Evolutionary conservation across 2,113 vertebrate genomes (phyloP).

Genomic region (Mobula birostris): DNA sequence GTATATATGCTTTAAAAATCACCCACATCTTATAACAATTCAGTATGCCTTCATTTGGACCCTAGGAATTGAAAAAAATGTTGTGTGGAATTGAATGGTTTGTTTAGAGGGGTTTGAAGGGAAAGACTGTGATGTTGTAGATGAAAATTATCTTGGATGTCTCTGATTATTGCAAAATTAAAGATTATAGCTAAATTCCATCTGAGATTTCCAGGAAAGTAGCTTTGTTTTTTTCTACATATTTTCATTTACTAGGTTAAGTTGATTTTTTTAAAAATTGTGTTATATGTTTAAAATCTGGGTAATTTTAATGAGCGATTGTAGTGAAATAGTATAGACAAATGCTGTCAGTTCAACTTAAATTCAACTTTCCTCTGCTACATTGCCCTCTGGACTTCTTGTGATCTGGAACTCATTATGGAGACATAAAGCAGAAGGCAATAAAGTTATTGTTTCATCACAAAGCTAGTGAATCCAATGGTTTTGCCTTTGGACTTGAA

Average conservation of each 20-base stretch:
- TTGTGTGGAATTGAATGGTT: not conserved
- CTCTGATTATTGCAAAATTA: not conserved
- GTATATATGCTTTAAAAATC: not conserved
- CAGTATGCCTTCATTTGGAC: not conserved
- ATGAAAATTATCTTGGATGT: not conserved
- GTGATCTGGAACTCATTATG: not conserved
- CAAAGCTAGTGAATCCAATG: not conserved
- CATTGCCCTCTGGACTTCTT: not conserved
- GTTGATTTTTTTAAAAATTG: too few species aligned
- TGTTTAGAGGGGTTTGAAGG: not conserved
- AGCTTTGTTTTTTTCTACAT: too few species aligned
- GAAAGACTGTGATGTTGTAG: not conserved
- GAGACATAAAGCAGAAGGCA: not conserved
- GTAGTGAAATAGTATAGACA: too few species aligned
- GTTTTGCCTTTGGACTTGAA: not conserved
- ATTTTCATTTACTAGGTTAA: too few species aligned
- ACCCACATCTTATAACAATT: not conserved
- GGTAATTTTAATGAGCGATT: too few species aligned
- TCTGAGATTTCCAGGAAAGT: not conserved
- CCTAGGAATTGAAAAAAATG: not conserved
- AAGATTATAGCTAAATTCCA: not conserved
- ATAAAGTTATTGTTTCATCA: not conserved
- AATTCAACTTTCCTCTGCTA: not conserved
- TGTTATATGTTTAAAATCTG: too few species aligned
- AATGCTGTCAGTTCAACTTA: too few species aligned